Evolutionary conservation across 2,797 vertebrate genomes (phyloP).

Genomic region (Melanotaenia trifasciata): DNA sequence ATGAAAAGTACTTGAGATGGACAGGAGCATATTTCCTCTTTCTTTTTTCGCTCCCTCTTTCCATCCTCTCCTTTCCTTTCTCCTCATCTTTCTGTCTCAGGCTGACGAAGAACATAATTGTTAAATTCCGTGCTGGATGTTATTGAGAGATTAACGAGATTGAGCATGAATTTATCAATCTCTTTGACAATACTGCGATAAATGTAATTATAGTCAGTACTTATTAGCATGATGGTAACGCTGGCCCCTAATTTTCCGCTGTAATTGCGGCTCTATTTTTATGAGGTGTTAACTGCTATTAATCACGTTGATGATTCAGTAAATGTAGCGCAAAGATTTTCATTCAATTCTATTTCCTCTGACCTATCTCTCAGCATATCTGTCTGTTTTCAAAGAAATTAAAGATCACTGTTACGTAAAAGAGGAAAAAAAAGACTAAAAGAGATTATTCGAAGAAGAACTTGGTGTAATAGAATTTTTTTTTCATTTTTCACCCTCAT

Average conservation of each 20-base stretch:
- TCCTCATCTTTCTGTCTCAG: constrained; percentile 38
- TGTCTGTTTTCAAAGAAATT: constrained; percentile 73
- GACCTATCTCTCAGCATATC: constrained; percentile 73
- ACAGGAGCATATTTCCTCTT: constrained; percentile 58
- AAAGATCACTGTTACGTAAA: constrained; percentile 75
- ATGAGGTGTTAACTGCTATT: constrained; percentile 84
- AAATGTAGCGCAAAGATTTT: constrained; percentile 82
- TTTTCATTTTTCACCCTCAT: constrained; percentile 41
- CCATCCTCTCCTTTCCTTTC: constrained; percentile 31
- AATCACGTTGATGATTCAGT: constrained; percentile 85
- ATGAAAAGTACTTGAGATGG: constrained; percentile 72
- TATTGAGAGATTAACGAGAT: constrained; percentile 83
- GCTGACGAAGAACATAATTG: constrained; percentile 73
- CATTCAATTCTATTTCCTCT: constrained; percentile 80
- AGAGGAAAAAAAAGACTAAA: constrained; percentile 30
- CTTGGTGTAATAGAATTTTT: constrained; percentile 69
- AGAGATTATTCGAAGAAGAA: constrained; percentile 55
- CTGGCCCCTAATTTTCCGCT: constrained; percentile 82
- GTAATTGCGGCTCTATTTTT: constrained; percentile 86
- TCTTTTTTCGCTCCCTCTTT: constrained; percentile 29
- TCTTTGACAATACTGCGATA: constrained; percentile 77
- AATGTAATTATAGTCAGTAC: constrained; percentile 78
- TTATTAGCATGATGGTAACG: constrained; percentile 86
- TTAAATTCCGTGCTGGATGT: constrained; percentile 73
- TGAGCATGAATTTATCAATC: constrained; percentile 85